Base-by-base conservation (phyloP, 2,113 vertebrate species). In the Pimephales promelas region DNA sequence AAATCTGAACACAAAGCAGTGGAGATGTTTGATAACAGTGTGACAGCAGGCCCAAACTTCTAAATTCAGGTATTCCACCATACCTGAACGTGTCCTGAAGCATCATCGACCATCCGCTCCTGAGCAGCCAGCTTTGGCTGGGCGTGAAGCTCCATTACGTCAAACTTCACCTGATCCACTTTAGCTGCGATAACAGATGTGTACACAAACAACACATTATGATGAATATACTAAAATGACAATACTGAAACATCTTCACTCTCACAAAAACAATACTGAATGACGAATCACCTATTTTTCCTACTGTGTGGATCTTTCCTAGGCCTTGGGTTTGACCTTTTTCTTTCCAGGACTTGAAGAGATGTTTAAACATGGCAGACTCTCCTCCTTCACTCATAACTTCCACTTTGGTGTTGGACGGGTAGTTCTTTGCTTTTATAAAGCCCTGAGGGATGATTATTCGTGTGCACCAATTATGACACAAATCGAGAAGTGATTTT, bases 91-190 rank as follows among this genome's bases (percentile, higher is more conserved):
- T 96, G 92, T 73, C 97, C 97, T 0, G 96, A 95, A 11, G 91
- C 97, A 22, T 98, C 96, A 0, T 98, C 97, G 0, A 96, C 95
- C 96, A 98, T 97, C 24, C 95, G 95, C 76, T 97, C 93, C 90
- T 95, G 93, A 10, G 97, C 97, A 6, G 97, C 96, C 1, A 97
- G 88, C 68, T 98, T 96, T 0, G 97, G 97, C 14, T 91, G 93
- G 1, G 95, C 95, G 0, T 98, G 95, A 18, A 98, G 93, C 88
- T 95, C 91, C 87, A 95, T 94, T 86, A 95, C 94, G 22, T 97
- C 94, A 87, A 98, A 97, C 90, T 96, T 97, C 34, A 92, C 93
- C 81, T 95, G 95, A 20, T 97, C 95, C 56, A 97, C 95, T 83
- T 97, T 97, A 83, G 96, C 97, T 97, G 82, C 5, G 68, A 72